phyloP scores from a whole-genome alignment of 2,797 vertebrate genomes.

The Myotis findleyi region DNA sequence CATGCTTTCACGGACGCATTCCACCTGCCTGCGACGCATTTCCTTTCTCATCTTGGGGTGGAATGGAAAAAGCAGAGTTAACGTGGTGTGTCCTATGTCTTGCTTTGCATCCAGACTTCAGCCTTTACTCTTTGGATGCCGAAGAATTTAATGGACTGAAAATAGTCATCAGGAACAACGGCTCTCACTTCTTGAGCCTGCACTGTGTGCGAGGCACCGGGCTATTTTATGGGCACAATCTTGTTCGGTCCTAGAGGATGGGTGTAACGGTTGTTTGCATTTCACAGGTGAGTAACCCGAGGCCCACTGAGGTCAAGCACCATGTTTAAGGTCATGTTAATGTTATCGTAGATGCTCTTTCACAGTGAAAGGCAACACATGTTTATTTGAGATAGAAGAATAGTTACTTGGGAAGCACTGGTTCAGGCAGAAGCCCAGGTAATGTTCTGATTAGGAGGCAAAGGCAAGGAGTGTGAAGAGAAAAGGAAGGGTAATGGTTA shows the following conservation, averaged over 20 bases:
- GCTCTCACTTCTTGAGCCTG: background rate
- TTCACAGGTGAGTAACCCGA: background rate
- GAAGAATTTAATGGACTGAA: background rate
- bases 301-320: background rate
- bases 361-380: background rate
- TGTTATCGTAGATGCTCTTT: background rate
- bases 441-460: background rate
- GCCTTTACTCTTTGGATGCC: background rate
- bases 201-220: fast-evolving
- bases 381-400: background rate
- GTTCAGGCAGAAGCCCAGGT: background rate
- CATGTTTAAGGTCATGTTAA: background rate
- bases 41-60: background rate
- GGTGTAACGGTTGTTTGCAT: background rate
- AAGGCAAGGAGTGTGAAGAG: background rate
- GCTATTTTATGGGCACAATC: too few species aligned
- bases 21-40: background rate
- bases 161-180: background rate
- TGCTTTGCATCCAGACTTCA: constrained; percentile 52
- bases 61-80: background rate
- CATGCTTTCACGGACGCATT: fast-evolving
- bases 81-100: constrained; percentile 18
- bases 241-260: fast-evolving
- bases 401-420: background rate
- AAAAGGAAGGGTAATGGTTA: background rate